A percentile compares a stretch with the other conserved stretches of the same genome.
Conservation (phyloP, 2,888 invertebrate species). For the Orthosia incerta region DNA sequence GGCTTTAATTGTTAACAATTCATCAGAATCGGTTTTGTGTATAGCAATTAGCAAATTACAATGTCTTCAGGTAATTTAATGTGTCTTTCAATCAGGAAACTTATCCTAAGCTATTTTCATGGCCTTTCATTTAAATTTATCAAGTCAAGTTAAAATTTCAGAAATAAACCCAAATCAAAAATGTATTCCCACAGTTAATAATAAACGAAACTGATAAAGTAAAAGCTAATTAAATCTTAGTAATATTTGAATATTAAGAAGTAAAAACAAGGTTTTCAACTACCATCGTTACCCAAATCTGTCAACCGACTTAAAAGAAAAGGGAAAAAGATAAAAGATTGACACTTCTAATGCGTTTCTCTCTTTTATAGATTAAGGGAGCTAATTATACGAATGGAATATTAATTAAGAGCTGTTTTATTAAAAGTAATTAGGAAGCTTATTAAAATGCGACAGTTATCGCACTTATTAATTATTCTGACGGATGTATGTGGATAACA, state of each 20-base stretch:
- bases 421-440: slow-evolving; percentile 55
- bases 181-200: not conserved
- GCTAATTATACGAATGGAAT: slow-evolving; percentile 60
- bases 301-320: slow-evolving; percentile 33
- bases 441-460: slow-evolving; percentile 59
- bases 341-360: slow-evolving; percentile 50
- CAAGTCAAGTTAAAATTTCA: not conserved
- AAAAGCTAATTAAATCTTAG: slow-evolving; percentile 7
- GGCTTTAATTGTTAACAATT: not conserved
- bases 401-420: slow-evolving; percentile 56
- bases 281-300: slow-evolving; percentile 35
- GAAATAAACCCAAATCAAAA: slow-evolving; percentile 4
- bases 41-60: not conserved
- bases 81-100: not conserved
- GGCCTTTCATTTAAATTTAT: not conserved
- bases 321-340: slow-evolving; percentile 28
- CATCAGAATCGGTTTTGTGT: not conserved
- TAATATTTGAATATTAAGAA: slow-evolving; percentile 5
- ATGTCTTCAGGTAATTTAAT: not conserved
- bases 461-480: slow-evolving; percentile 56
- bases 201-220: not conserved
- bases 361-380: slow-evolving; percentile 44
- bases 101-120: not conserved
- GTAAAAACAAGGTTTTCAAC: slow-evolving; percentile 12
- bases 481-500: slow-evolving; percentile 54